These are phyloP conservation scores for Oscheius sp. DNA, from an alignment of 2,888 invertebrate genomes.

Conservation along the genomic window DNA sequence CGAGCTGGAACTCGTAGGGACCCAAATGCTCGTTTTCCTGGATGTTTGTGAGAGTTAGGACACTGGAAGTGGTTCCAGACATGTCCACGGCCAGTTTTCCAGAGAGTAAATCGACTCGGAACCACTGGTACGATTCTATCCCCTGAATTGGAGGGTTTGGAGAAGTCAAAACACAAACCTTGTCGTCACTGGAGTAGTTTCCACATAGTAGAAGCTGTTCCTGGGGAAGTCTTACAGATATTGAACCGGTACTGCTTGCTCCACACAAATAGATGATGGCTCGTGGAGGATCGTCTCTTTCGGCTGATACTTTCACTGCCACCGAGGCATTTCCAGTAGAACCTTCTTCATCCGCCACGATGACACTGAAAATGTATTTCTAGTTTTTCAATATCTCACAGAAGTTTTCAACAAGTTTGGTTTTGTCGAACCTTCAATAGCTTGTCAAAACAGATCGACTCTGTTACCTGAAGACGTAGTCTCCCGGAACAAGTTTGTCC, in stretches of 20 bases:
- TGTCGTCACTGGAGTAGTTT: constrained; percentile 46
- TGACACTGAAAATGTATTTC: constrained; percentile 36
- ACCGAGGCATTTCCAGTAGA: constrained; percentile 36
- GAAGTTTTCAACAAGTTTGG: too few species aligned
- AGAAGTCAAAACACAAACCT: constrained; percentile 11
- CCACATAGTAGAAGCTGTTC: constrained; percentile 45
- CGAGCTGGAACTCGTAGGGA: constrained; percentile 46
- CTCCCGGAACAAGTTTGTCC: constrained; percentile 38
- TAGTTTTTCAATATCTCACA: too few species aligned
- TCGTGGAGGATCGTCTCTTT: constrained; percentile 51
- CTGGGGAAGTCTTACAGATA: constrained; percentile 45
- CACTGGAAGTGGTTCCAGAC: constrained; percentile 39
- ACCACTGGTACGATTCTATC: constrained; percentile 45
- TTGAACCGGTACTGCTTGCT: constrained; percentile 37
- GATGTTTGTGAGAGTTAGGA: constrained; percentile 43
- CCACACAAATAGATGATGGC: constrained; percentile 44
- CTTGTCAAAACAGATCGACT: too few species aligned
- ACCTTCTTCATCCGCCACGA: constrained; percentile 39
- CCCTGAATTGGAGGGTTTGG: constrained; percentile 30
- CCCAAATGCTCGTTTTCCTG: constrained; percentile 47
- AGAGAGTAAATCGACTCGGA: constrained; percentile 40
- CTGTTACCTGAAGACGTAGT: constrained; percentile 42
- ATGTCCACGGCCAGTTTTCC: constrained; percentile 42
- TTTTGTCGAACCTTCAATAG: too few species aligned
- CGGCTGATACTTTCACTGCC: constrained; percentile 35